Percentiles rank a stretch among this genome's conserved stretches.
Evolutionary conservation across 2,113 vertebrate species (phyloP).

Genomic region (Phyllopteryx taeniolatus): DNA sequence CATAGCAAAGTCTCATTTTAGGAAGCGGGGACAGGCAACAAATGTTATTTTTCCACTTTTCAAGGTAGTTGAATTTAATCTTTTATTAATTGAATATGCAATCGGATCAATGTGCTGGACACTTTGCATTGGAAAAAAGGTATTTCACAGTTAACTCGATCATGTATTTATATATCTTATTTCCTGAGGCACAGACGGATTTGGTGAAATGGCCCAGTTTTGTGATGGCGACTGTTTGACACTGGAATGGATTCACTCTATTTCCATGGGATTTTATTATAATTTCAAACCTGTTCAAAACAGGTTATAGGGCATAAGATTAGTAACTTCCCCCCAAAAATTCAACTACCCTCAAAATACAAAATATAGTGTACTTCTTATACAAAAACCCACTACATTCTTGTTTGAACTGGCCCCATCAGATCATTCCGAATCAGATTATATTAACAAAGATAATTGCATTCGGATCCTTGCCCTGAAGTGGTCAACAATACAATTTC

Average conservation of each 20-base stretch:
- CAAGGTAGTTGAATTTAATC: no score
- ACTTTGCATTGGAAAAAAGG: no score
- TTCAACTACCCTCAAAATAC: not conserved
- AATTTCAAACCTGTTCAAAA: not conserved
- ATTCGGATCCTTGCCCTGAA: constrained; percentile 74
- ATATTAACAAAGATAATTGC: constrained; percentile 79
- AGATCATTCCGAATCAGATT: constrained; percentile 55
- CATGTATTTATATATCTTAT: not conserved
- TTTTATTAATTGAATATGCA: no score
- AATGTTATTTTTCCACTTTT: no score
- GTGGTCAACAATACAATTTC: constrained; percentile 81
- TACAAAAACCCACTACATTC: not conserved
- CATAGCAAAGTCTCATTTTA: no score
- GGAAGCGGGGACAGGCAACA: no score
- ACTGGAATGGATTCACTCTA: not conserved
- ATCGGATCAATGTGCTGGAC: no score
- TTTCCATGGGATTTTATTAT: not conserved
- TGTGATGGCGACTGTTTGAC: no score
- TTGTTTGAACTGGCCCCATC: constrained; percentile 22
- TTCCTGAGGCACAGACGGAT: not conserved
- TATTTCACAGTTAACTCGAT: no score
- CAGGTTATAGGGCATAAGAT: not conserved
- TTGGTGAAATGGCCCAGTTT: not conserved
- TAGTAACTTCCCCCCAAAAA: no score
- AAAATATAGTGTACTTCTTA: constrained; percentile 20